phyloP scores from a whole-genome alignment of 2,797 vertebrate species.

The Siniperca scherzeri region DNA sequence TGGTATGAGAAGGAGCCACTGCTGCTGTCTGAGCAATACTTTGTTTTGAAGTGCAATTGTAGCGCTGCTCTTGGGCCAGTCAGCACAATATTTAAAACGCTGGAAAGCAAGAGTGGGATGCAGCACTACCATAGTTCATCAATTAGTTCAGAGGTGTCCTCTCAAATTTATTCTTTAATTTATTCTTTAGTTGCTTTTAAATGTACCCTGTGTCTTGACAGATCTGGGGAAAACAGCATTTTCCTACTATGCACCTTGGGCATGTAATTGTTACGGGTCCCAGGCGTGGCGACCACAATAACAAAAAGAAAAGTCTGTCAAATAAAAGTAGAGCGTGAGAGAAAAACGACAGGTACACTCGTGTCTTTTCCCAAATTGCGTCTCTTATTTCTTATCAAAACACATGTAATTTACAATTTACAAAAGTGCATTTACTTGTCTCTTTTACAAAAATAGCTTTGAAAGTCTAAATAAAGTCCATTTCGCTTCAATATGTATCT shows the following conservation, averaged over 20 bases:
- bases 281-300: no score
- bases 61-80: not conserved
- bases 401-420: no score
- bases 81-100: slow-evolving; percentile 24
- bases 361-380: no score
- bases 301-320: no score
- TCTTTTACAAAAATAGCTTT: no score
- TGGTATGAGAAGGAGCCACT: slow-evolving; percentile 26
- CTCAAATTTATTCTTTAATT: slow-evolving; percentile 1
- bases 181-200: not conserved
- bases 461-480: no score
- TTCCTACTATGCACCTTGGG: not conserved
- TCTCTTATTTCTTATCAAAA: no score
- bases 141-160: slow-evolving; percentile 11
- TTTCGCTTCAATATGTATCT: no score
- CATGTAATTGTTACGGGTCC: no score
- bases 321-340: no score
- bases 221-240: not conserved
- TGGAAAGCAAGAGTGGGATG: slow-evolving; percentile 17
- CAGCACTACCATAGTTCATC: slow-evolving; percentile 1
- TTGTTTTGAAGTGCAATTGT: slow-evolving; percentile 36
- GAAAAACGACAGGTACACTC: no score
- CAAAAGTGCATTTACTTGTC: no score
- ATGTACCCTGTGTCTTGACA: not conserved
- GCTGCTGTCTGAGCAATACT: slow-evolving; percentile 34